Evolutionary conservation across 1,140 invertebrate genomes (phyloP), one percentile per base, ranked within the genome.

Genomic region (Hyles euphorbiae): DNA sequence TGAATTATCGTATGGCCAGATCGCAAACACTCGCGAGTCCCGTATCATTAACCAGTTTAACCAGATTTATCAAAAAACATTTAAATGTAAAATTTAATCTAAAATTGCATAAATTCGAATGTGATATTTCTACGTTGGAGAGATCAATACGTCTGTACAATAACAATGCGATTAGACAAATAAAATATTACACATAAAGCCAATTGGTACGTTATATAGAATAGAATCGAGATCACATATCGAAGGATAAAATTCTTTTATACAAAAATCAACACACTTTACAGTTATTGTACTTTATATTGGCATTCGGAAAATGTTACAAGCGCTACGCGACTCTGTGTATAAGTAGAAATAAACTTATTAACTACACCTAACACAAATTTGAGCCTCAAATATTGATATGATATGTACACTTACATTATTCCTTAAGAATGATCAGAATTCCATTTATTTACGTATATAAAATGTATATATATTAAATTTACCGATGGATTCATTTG

Each of bases 21-120:
- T 40, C 36, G 36, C 36, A 40, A 40, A 40, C 36, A 5, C 36
- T 40, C 36, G 36, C 36, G 36, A 5, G 36, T 40, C 36, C 36
- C 36, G 36, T 40, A 40, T 40, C 22, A 22, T 40, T 8, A 40
- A 40, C 4, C 36, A 40, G 8, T 59, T 56, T 22, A 22, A 59
- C 22, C 3, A 52, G 36, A 61, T 52, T 34, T 34, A 22, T 22
- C 22, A 33, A n/a, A 52, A 50, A 52, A 52, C 32, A 34, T 34
- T 34, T 34, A 7, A 79, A 76, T 78, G 76, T 77, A 83, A 76
- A 22, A 75, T 64, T 67, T 75, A 70, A 72, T 86, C 78, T 83
- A 83, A 86, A 83, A 83, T 76, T 83, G 74, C 66, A 78, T 81
- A 81, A 84, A 83, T 83, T 84, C 80, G 80, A 80, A 81, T 71